These are phyloP conservation scores for Cheiracanthium punctorium DNA, from an alignment of 2,888 invertebrate genomes.

Conservation along the genomic window DNA sequence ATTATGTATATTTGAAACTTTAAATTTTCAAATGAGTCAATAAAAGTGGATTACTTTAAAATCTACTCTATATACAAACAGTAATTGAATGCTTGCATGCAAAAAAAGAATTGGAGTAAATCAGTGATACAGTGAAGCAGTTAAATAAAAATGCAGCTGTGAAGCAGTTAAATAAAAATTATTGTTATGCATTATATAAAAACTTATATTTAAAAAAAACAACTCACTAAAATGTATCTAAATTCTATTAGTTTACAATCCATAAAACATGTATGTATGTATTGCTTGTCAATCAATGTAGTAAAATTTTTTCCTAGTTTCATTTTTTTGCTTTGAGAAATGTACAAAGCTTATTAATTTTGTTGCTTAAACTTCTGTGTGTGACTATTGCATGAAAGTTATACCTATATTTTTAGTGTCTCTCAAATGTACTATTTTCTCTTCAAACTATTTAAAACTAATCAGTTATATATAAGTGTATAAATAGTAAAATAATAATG, in stretches of 20 bases:
- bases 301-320: background rate
- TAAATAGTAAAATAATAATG: background rate
- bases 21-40: too few relatives aligned
- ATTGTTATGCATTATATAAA: too few relatives aligned
- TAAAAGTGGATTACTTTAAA: too few relatives aligned
- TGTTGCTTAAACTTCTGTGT: background rate
- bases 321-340: background rate
- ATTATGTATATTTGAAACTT: too few relatives aligned
- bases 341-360: slow-evolving; percentile 2
- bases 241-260: slow-evolving; percentile 14
- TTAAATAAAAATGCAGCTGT: too few relatives aligned
- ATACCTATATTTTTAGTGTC: background rate
- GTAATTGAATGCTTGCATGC: too few relatives aligned
- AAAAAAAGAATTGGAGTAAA: too few relatives aligned
- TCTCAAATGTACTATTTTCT: background rate
- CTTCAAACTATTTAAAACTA: background rate
- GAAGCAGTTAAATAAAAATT: too few relatives aligned
- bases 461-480: background rate
- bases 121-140: too few relatives aligned
- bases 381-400: background rate
- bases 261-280: background rate
- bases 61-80: too few relatives aligned
- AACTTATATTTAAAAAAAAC: too few relatives aligned
- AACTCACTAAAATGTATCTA: too few relatives aligned
- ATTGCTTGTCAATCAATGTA: background rate